phyloP scores from a whole-genome alignment of 2,113 vertebrate species.

The Oenanthe oenanthe region DNA sequence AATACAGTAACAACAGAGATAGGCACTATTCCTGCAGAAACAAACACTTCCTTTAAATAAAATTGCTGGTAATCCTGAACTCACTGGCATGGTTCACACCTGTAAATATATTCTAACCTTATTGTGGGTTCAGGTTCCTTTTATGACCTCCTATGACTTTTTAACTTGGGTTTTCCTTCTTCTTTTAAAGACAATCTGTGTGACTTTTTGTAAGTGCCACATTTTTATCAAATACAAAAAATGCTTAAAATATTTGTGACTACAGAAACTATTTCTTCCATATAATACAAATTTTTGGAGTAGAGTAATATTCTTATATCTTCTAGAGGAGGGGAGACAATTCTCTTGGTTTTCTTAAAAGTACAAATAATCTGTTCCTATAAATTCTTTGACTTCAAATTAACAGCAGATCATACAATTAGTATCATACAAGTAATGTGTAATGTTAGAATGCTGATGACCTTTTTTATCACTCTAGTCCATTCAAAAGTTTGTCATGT shows the following conservation, averaged over 20 bases:
- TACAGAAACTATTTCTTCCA: neutral
- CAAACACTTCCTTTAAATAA: neutral
- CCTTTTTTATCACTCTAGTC: neutral
- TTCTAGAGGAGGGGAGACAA: neutral
- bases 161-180: neutral
- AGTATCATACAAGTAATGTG: neutral
- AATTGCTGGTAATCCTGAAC: neutral
- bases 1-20: neutral
- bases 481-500: slow-evolving; percentile 3
- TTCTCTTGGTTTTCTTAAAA: neutral
- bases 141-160: neutral
- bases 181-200: neutral
- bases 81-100: neutral
- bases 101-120: neutral
- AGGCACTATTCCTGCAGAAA: neutral
- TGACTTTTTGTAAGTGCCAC: neutral
- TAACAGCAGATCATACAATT: neutral
- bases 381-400: neutral
- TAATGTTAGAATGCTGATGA: neutral
- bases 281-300: neutral
- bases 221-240: neutral
- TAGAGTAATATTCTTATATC: neutral
- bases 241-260: neutral
- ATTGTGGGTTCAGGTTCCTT: neutral
- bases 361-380: neutral